A percentile compares a stretch with the other conserved stretches of the same genome.
Conservation (phyloP, 2,113 vertebrate genomes). For the Callopanchax toddi region DNA sequence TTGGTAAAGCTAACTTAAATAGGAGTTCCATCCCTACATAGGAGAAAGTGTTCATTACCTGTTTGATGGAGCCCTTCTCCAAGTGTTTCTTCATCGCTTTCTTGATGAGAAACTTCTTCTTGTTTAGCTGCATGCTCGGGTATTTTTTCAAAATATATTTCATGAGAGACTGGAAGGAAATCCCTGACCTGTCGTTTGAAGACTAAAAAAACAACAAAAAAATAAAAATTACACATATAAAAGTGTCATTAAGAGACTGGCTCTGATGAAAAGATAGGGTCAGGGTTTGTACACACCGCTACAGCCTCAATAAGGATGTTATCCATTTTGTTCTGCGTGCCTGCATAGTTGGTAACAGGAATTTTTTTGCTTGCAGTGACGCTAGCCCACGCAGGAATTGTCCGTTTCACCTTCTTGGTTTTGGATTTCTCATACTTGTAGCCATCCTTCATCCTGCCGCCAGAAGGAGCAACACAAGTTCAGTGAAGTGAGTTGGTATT, state of each 20-base stretch:
- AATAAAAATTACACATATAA: background rate
- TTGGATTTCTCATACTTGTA: slow-evolving; percentile 87
- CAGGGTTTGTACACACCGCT: slow-evolving; percentile 75
- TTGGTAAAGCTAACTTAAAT: no score
- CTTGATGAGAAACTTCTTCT: slow-evolving; percentile 93
- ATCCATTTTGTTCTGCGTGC: slow-evolving; percentile 92
- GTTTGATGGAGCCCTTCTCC: slow-evolving; percentile 92
- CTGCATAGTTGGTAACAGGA: slow-evolving; percentile 86
- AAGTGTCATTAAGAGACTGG: background rate
- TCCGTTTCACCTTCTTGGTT: slow-evolving; percentile 94
- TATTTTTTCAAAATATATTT: slow-evolving; percentile 95
- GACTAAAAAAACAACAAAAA: slow-evolving; percentile 76
- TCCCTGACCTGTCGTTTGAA: slow-evolving; percentile 88
- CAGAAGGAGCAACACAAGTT: slow-evolving; percentile 50
- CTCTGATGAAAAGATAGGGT: no score
- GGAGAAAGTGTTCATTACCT: no score
- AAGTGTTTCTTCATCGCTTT: slow-evolving; percentile 92
- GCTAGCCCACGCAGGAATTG: slow-evolving; percentile 95
- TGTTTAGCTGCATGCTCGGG: slow-evolving; percentile 90
- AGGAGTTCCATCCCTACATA: no score
- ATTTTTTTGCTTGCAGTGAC: slow-evolving; percentile 88
- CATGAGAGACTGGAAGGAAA: slow-evolving; percentile 89
- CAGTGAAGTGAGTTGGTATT: slow-evolving; percentile 33
- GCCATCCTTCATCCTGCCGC: slow-evolving; percentile 88
- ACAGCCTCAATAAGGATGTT: slow-evolving; percentile 94